Evolutionary conservation across 2,888 invertebrate species (phyloP).

Genomic region (Mongoloraphidia duomilia): DNA sequence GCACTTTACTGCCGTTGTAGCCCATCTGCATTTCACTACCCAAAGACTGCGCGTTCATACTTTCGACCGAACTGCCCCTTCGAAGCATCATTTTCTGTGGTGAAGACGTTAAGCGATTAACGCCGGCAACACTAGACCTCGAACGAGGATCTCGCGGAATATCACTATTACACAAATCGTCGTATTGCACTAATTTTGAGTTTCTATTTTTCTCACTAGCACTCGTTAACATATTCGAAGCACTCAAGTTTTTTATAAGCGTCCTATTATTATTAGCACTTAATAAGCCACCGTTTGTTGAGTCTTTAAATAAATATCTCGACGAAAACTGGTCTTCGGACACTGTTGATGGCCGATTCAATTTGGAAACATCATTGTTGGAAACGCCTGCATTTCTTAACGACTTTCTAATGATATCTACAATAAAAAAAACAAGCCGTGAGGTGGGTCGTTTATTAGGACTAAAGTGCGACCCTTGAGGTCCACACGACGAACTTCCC

Average conservation of each 20-base stretch:
- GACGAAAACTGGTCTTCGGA: too few relatives aligned
- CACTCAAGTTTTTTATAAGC: conserved; percentile 28
- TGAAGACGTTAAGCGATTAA: not conserved
- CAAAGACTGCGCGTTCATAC: conserved; percentile 17
- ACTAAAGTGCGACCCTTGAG: too few relatives aligned
- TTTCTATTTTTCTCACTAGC: conserved; percentile 11
- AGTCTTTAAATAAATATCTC: too few relatives aligned
- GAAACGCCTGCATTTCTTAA: too few relatives aligned
- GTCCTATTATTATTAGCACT: not conserved
- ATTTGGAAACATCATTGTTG: too few relatives aligned
- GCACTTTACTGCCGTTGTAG: conserved; percentile 16
- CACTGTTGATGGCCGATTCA: too few relatives aligned
- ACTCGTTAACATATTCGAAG: conserved; percentile 26
- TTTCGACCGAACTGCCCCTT: conserved; percentile 27
- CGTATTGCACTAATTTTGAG: too few relatives aligned
- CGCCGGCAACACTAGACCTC: conserved; percentile 1
- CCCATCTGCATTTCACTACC: not conserved
- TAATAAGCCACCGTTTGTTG: too few relatives aligned
- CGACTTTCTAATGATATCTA: too few relatives aligned
- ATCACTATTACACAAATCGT: not conserved
- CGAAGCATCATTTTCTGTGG: conserved; percentile 13
- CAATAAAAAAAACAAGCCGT: too few relatives aligned
- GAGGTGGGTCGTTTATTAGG: too few relatives aligned
- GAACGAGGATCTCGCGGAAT: conserved; percentile 1
- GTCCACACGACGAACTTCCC: too few relatives aligned